These are phyloP conservation scores for Zaprionus ghesquierei DNA, from an alignment of 1,140 invertebrate genomes.

Conservation along the genomic window DNA sequence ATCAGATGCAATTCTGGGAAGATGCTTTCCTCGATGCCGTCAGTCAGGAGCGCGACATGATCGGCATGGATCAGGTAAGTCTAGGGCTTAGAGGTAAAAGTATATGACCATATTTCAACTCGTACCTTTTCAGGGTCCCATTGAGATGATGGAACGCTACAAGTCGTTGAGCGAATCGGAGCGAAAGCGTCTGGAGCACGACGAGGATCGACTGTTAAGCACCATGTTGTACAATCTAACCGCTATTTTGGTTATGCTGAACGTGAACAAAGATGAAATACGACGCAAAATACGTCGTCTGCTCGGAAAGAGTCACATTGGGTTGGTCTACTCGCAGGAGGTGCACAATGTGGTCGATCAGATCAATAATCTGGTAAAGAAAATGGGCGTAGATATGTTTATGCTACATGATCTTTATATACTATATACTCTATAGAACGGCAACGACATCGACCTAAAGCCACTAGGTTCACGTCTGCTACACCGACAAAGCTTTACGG, in stretches of 20 bases:
- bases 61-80: slow-evolving; percentile 97
- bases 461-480: slow-evolving; percentile 95
- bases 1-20: slow-evolving; percentile 99
- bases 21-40: slow-evolving; percentile 99
- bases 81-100: neutral
- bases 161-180: slow-evolving; percentile 96
- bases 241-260: slow-evolving; percentile 97
- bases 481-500: slow-evolving; percentile 98
- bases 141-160: slow-evolving; percentile 99
- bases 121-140: slow-evolving; percentile 87
- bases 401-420: neutral
- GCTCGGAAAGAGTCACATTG: slow-evolving; percentile 99
- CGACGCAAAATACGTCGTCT: slow-evolving; percentile 96
- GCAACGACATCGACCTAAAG: slow-evolving; percentile 98
- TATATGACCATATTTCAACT: neutral
- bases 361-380: slow-evolving; percentile 94
- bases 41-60: slow-evolving; percentile 98
- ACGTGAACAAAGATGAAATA: slow-evolving; percentile 92
- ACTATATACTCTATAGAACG: slow-evolving; percentile 86
- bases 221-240: slow-evolving; percentile 98
- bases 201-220: slow-evolving; percentile 97
- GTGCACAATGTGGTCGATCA: slow-evolving; percentile 98
- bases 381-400: neutral
- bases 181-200: slow-evolving; percentile 97
- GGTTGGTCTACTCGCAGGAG: slow-evolving; percentile 98